Evolutionary conservation across 1,140 invertebrate species (phyloP).

Genomic region (Conus betulinus): DNA sequence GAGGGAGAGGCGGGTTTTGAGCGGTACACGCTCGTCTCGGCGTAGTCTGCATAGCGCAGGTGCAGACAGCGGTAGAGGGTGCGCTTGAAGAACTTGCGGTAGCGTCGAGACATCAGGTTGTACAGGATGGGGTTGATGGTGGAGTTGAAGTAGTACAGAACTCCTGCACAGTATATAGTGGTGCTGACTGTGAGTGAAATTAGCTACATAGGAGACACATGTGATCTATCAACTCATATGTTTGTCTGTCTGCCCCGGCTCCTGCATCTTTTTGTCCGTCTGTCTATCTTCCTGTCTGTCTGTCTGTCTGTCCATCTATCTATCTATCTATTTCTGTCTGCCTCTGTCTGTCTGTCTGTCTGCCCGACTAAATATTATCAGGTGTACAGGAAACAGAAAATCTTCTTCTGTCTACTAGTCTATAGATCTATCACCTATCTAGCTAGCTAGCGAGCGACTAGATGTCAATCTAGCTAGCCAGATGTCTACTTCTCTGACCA

Average conservation of each 20-base stretch:
- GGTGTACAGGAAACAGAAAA: no score
- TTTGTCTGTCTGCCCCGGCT: no score
- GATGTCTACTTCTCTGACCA: not conserved
- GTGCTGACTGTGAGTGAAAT: no score
- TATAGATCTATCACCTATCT: not conserved
- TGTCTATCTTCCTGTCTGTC: not conserved
- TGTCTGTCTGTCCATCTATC: not conserved
- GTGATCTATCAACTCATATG: no score
- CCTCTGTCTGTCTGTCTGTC: not conserved
- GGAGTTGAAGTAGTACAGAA: slow-evolving; percentile 79
- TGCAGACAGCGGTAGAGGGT: slow-evolving; percentile 51
- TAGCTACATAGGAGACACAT: no score
- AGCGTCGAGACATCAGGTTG: slow-evolving; percentile 79
- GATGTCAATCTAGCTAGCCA: no score
- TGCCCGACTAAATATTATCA: no score
- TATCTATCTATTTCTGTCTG: not conserved
- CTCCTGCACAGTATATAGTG: slow-evolving; percentile 37
- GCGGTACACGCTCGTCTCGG: slow-evolving; percentile 39
- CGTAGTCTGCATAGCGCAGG: slow-evolving; percentile 14
- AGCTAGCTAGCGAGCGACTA: not conserved
- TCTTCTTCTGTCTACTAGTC: not conserved
- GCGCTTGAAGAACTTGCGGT: slow-evolving; percentile 76
- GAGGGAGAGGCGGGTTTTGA: slow-evolving; percentile 36
- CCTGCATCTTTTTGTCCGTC: not conserved
- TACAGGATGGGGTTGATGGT: slow-evolving; percentile 80